These are phyloP conservation scores for Poliocrania exsul DNA, from an alignment of 2,797 vertebrate species.

Conservation along the genomic window DNA sequence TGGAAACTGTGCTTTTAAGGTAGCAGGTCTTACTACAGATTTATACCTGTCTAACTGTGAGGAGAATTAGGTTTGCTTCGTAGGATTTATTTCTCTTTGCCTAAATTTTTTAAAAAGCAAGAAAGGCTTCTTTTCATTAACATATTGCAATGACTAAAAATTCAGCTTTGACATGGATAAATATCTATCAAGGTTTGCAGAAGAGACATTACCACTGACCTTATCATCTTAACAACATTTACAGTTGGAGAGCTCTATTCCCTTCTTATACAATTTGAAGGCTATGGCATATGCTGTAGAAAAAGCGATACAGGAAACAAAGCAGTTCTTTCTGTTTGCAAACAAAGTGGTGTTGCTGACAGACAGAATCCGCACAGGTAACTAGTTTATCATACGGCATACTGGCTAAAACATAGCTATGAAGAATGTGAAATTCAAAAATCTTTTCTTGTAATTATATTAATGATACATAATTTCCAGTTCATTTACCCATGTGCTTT, in stretches of 20 bases:
- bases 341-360: slow-evolving; percentile 29
- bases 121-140: background rate
- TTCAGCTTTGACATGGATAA: slow-evolving; percentile 26
- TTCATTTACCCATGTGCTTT: slow-evolving; percentile 21
- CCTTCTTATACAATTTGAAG: slow-evolving; percentile 14
- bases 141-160: background rate
- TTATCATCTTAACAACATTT: slow-evolving; percentile 38
- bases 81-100: background rate
- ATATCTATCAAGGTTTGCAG: slow-evolving; percentile 18
- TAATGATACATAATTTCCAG: slow-evolving; percentile 34
- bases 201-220: slow-evolving; percentile 5
- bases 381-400: background rate
- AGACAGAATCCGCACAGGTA: background rate
- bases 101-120: background rate
- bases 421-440: background rate
- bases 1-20: background rate
- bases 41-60: background rate
- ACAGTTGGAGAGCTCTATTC: background rate
- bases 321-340: slow-evolving; percentile 10
- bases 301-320: slow-evolving; percentile 13
- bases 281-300: background rate
- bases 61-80: background rate
- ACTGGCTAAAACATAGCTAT: background rate
- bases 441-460: background rate
- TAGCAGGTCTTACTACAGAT: background rate